Base-by-base conservation (phyloP, 2,797 vertebrate species). In the Halcyon leucocephala region DNA sequence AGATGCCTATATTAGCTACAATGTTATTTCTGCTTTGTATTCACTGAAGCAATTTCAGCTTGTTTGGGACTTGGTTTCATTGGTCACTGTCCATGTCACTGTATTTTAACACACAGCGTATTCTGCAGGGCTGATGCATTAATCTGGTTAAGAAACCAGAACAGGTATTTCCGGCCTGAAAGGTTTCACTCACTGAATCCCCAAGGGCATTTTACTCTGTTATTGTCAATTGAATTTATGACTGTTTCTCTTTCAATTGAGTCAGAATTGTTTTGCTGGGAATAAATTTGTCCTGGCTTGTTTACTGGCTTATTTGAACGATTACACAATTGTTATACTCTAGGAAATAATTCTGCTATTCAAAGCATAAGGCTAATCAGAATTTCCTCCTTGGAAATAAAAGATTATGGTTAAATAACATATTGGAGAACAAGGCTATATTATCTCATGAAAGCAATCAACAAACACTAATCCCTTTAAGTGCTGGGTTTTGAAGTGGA, bases 381-480 rank as follows among this genome's bases (percentile, higher is more conserved):
- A 95, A 94, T 90, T 94, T 93, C 94, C 86, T 95, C 74, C 55
- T 89, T 90, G 35, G 71, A 96, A 96, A 94, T 37, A 93, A 95
- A 95, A 96, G 77, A 95, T 90, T 91, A 84, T 64, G 77, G 13
- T 15, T 92, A 93, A 94, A 92, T 44, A 94, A 28, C 67, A 88
- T 55, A 87, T 58, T 87, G 61, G 11, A 89, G 77, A 92, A 90
- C 62, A 94, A 82, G 60, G 39, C 62, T 77, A 60, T 79, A 93
- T 91, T 93, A 93, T 94, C 85, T 96, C 64, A 91, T 73, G 82
- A 95, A 96, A 89, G 90, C 64, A 93, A 97, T 95, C 87, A 95
- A 85, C 86, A 95, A 94, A 89, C 85, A 84, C 48, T 95, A 95
- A 97, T 97, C 80, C 88, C 60, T 90, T 91, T 77, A 96, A 94